Conservation (phyloP, 2,797 vertebrate species). For the Cirrhinus mrigala region DNA sequence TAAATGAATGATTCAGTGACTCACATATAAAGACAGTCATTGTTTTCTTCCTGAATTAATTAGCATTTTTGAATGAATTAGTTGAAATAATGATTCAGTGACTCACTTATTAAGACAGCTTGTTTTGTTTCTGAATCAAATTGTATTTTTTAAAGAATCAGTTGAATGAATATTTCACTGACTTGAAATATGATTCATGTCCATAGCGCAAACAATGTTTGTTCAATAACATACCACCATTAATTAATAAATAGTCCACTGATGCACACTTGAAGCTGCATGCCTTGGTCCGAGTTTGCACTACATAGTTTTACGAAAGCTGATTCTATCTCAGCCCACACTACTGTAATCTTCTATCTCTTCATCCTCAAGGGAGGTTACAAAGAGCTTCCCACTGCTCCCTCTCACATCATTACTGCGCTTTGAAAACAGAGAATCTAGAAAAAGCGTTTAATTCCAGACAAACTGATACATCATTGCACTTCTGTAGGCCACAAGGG, state of each 20-base stretch:
- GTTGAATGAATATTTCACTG: background rate
- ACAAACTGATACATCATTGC: constrained; percentile 54
- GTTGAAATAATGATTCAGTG: background rate
- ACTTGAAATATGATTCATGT: background rate
- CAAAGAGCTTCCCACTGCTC: constrained; percentile 47
- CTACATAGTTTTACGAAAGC: constrained; percentile 26
- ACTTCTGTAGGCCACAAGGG: constrained; percentile 51
- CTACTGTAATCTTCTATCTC: constrained; percentile 36
- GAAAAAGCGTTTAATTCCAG: constrained; percentile 49
- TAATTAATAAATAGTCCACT: background rate
- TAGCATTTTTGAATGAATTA: background rate
- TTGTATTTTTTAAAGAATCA: background rate
- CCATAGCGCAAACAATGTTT: background rate
- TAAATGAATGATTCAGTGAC: background rate
- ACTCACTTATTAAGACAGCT: background rate
- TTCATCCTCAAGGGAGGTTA: constrained; percentile 40
- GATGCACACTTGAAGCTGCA: background rate
- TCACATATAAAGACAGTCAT: background rate
- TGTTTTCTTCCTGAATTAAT: background rate
- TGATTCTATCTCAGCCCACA: constrained; percentile 21
- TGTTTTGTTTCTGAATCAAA: background rate
- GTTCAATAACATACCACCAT: background rate
- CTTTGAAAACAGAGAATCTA: constrained; percentile 44
- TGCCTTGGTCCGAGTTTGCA: constrained; percentile 5
- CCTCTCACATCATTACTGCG: constrained; percentile 43